phyloP scores from a whole-genome alignment of 2,113 vertebrate genomes.

The Cyphomyrus discorhynchus region DNA sequence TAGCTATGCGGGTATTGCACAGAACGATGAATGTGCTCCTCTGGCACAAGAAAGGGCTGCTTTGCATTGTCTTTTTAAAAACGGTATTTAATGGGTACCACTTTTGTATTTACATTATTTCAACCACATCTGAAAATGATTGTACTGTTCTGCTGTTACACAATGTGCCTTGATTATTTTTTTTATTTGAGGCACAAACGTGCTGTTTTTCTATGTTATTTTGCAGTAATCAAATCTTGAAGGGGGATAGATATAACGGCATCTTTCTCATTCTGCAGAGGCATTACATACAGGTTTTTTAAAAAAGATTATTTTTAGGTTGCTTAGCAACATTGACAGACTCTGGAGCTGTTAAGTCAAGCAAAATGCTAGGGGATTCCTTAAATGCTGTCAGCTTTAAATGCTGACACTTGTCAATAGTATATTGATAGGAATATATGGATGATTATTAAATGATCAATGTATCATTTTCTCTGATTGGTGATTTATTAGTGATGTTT shows the following conservation, averaged over 20 bases:
- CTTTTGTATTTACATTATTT: neutral
- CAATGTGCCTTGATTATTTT: neutral
- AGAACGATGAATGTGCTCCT: neutral
- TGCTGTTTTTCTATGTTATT: neutral
- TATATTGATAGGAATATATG: neutral
- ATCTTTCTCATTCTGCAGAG: slow-evolving; percentile 29
- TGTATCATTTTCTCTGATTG: neutral
- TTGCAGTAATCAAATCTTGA: neutral
- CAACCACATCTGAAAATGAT: neutral
- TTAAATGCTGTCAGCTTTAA: neutral
- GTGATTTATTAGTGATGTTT: neutral
- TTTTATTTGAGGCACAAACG: neutral
- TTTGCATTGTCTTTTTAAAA: neutral
- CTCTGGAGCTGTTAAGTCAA: slow-evolving; percentile 14
- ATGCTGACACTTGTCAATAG: neutral
- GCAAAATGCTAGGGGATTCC: slow-evolving; percentile 13
- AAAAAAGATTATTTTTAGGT: slow-evolving; percentile 59
- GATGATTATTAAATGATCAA: neutral
- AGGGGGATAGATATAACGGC: neutral
- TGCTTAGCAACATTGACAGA: slow-evolving; percentile 59
- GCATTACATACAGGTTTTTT: slow-evolving; percentile 28
- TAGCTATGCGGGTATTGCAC: neutral
- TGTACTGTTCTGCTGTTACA: neutral
- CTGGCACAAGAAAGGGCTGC: neutral
- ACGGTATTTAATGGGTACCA: neutral